Evolutionary conservation across 2,888 invertebrate genomes (phyloP).

Genomic region (Criorhina ranunculi): DNA sequence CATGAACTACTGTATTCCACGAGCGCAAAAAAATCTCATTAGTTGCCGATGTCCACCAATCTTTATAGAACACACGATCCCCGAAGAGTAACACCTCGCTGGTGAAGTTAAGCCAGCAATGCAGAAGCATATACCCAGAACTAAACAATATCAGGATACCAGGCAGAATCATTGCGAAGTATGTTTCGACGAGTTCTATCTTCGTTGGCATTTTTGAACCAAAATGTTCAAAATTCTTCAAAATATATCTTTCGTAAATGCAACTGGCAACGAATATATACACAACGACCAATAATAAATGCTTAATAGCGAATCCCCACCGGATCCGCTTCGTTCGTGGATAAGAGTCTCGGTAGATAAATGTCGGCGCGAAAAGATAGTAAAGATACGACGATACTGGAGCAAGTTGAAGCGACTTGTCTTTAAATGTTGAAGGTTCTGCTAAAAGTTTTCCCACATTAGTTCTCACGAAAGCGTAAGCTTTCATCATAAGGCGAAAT

Average conservation of each 20-base stretch:
- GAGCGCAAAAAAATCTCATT: slow-evolving; percentile 94
- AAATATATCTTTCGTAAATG: slow-evolving; percentile 91
- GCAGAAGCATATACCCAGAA: slow-evolving; percentile 94
- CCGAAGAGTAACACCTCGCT: slow-evolving; percentile 95
- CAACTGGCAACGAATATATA: slow-evolving; percentile 92
- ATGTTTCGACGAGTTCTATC: slow-evolving; percentile 85
- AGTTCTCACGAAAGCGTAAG: slow-evolving; percentile 91
- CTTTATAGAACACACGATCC: slow-evolving; percentile 93
- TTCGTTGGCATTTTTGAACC: slow-evolving; percentile 82
- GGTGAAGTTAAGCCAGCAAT: slow-evolving; percentile 96
- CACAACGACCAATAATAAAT: slow-evolving; percentile 91
- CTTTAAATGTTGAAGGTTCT: slow-evolving; percentile 85
- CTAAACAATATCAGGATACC: slow-evolving; percentile 89
- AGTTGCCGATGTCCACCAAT: slow-evolving; percentile 97
- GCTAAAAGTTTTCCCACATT: slow-evolving; percentile 87
- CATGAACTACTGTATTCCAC: slow-evolving; percentile 98
- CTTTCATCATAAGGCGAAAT: slow-evolving; percentile 94
- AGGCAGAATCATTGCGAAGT: slow-evolving; percentile 91
- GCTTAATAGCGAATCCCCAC: slow-evolving; percentile 90
- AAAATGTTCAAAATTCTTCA: slow-evolving; percentile 85
- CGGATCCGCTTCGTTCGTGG: slow-evolving; percentile 90
- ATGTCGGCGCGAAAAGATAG: slow-evolving; percentile 94
- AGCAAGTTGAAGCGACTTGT: slow-evolving; percentile 86
- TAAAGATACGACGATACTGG: slow-evolving; percentile 91
- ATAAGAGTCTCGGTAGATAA: slow-evolving; percentile 90